A percentile compares a stretch with the other conserved stretches of the same genome.
Evolutionary conservation across 2,888 invertebrate species (phyloP).

Genomic region (Leptinotarsa rubiginosa): DNA sequence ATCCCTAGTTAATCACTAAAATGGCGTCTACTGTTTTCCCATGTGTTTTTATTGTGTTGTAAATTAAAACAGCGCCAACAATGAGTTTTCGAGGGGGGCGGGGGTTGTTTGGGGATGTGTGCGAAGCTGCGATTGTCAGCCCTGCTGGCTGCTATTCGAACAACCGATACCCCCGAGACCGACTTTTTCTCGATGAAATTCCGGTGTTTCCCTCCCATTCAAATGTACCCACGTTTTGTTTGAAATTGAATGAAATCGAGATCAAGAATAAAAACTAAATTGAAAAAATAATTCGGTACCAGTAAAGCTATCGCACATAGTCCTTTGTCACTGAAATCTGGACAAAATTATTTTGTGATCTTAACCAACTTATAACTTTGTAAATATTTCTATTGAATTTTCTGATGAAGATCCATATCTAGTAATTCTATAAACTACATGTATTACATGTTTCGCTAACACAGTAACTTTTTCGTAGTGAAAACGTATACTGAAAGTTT

Average conservation of each 20-base stretch:
- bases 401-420: too few relatives aligned
- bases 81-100: slow-evolving; percentile 57
- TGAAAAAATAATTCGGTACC: too few relatives aligned
- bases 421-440: too few relatives aligned
- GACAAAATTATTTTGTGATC: too few relatives aligned
- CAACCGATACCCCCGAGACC: slow-evolving; percentile 60
- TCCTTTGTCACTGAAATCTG: too few relatives aligned
- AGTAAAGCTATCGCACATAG: too few relatives aligned
- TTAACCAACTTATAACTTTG: too few relatives aligned
- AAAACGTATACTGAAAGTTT: too few relatives aligned
- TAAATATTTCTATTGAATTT: too few relatives aligned
- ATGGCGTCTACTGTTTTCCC: slow-evolving; percentile 69
- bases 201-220: slow-evolving; percentile 28
- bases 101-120: slow-evolving; percentile 61
- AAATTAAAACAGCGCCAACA: slow-evolving; percentile 67
- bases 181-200: slow-evolving; percentile 46
- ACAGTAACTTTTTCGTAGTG: too few relatives aligned
- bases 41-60: slow-evolving; percentile 69
- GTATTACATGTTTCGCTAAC: too few relatives aligned
- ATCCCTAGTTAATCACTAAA: slow-evolving; percentile 69
- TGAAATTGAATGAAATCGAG: background rate
- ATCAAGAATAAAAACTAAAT: too few relatives aligned
- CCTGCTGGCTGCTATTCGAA: slow-evolving; percentile 55
- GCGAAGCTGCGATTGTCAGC: slow-evolving; percentile 61
- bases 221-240: background rate